Conservation (phyloP, 2,888 invertebrate species). For the Lasiommata megera region DNA sequence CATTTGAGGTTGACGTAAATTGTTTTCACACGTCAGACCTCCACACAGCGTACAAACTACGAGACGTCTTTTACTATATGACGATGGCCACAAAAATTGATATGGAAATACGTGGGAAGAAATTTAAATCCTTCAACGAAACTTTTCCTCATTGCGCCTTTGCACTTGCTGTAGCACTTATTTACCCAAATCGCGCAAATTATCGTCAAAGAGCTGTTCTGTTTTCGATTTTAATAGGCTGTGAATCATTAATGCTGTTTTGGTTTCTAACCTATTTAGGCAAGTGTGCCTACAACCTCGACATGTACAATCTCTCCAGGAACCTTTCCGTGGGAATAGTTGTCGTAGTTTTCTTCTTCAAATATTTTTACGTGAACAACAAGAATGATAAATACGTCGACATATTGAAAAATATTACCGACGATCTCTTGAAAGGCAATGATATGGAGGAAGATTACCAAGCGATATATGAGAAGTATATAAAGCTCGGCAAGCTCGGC, state of each 20-base stretch:
- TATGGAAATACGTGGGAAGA: slow-evolving; percentile 27
- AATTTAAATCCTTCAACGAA: slow-evolving; percentile 53
- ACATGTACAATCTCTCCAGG: slow-evolving; percentile 53
- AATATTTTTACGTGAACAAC: slow-evolving; percentile 50
- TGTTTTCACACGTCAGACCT: slow-evolving; percentile 28
- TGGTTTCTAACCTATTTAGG: slow-evolving; percentile 53
- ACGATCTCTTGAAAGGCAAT: slow-evolving; percentile 52
- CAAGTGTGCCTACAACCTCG: slow-evolving; percentile 46
- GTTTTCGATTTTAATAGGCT: slow-evolving; percentile 36
- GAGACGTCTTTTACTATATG: slow-evolving; percentile 23
- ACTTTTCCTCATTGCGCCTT: slow-evolving; percentile 56
- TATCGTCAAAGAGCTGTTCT: slow-evolving; percentile 36
- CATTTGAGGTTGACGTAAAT: slow-evolving; percentile 32
- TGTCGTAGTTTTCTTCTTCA: slow-evolving; percentile 53
- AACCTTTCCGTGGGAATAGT: slow-evolving; percentile 53
- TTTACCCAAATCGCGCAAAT: slow-evolving; percentile 56
- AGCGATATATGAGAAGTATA: slow-evolving; percentile 47
- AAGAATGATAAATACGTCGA: slow-evolving; percentile 46
- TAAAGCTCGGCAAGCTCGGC: slow-evolving; percentile 47
- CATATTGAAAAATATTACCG: slow-evolving; percentile 49
- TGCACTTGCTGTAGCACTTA: slow-evolving; percentile 48
- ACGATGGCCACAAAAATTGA: slow-evolving; percentile 25
- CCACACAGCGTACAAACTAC: slow-evolving; percentile 12
- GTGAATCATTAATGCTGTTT: slow-evolving; percentile 47
- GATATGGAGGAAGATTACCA: slow-evolving; percentile 50